Percentiles rank a stretch among this genome's conserved stretches.
These are phyloP conservation scores for Neosilurus mollespiculum DNA, from an alignment of 2,797 vertebrate species.

Conservation along the genomic window DNA sequence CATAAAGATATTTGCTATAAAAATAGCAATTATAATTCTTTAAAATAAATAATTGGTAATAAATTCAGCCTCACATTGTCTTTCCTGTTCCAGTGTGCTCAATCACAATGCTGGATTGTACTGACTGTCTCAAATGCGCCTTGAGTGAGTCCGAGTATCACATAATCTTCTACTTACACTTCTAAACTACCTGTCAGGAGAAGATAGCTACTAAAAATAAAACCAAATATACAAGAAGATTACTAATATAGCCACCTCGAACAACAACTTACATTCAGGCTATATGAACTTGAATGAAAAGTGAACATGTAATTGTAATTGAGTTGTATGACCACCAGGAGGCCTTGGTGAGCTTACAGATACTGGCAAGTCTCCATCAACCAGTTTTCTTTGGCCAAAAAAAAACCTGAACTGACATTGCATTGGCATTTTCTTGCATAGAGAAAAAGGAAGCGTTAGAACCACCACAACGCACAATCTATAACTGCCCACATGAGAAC, in stretches of 20 bases:
- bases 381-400: not conserved
- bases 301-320: constrained; percentile 62
- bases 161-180: constrained; percentile 49
- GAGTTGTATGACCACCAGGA: constrained; percentile 43
- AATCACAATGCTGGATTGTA: constrained; percentile 52
- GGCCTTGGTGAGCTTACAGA: constrained; percentile 44
- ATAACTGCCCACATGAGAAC: not conserved
- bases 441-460: not conserved
- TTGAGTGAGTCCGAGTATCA: constrained; percentile 32
- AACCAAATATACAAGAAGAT: constrained; percentile 35
- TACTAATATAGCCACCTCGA: constrained; percentile 31
- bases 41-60: constrained; percentile 53
- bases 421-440: not conserved
- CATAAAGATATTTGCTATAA: constrained; percentile 51
- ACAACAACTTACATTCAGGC: constrained; percentile 25
- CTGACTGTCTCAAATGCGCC: constrained; percentile 33
- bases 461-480: not conserved
- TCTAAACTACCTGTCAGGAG: constrained; percentile 37
- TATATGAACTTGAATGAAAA: constrained; percentile 53
- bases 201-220: constrained; percentile 45
- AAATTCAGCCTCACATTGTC: constrained; percentile 23
- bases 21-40: constrained; percentile 19
- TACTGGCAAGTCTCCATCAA: constrained; percentile 42
- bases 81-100: constrained; percentile 53
- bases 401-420: not conserved